Evolutionary conservation across 1,140 invertebrate species (phyloP).

Genomic region (Berghia stephanieae): DNA sequence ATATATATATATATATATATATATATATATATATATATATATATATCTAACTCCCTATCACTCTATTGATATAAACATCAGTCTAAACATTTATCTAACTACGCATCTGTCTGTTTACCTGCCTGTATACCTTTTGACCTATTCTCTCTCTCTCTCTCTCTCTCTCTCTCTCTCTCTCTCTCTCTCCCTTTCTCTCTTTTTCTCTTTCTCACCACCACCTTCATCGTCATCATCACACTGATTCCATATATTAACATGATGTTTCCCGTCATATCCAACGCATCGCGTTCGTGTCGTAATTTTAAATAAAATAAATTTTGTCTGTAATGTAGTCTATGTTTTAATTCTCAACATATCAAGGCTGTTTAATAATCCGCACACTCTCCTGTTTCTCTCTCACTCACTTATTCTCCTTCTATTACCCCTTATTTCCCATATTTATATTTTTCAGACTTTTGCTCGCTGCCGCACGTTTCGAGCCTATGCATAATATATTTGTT

Average conservation of each 20-base stretch:
- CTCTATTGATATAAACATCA: not conserved
- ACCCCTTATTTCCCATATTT: no score
- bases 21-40: no score
- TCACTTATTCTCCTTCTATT: not conserved
- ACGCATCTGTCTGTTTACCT: not conserved
- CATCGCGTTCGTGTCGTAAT: not conserved
- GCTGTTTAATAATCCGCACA: not conserved
- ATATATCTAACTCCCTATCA: not conserved
- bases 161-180: conserved; percentile 5
- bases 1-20: no score
- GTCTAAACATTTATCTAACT: not conserved
- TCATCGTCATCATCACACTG: not conserved
- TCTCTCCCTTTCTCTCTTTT: conserved; percentile 4
- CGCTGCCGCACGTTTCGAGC: no score
- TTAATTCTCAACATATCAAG: not conserved
- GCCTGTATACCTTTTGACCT: not conserved
- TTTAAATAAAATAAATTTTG: not conserved
- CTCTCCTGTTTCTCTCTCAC: not conserved
- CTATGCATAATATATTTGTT: no score
- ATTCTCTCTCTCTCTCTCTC: conserved; percentile 4
- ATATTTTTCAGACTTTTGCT: no score
- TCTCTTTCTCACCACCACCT: not conserved
- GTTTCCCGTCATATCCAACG: not conserved
- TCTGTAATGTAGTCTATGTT: not conserved
- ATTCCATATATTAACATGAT: not conserved